Evolutionary conservation across 2,888 invertebrate genomes (phyloP).

Genomic region (Seira musarum): DNA sequence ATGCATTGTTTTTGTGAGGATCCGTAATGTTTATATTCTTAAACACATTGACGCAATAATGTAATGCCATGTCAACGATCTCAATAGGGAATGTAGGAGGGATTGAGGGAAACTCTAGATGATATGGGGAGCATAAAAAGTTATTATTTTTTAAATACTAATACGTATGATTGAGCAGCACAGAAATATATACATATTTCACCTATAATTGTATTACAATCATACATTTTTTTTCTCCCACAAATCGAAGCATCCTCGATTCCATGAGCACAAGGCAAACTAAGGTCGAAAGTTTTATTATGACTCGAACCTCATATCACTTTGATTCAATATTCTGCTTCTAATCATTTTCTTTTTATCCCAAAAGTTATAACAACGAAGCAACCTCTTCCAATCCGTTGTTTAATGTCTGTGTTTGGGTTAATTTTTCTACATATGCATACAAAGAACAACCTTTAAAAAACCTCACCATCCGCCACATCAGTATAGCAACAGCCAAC

Average conservation of each 20-base stretch:
- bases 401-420: conserved; percentile 39
- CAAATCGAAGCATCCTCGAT: neutral
- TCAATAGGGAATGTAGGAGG: conserved; percentile 26
- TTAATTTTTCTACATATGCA: neutral
- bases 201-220: neutral
- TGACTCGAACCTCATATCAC: neutral
- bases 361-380: conserved; percentile 11
- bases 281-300: neutral
- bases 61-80: conserved; percentile 32
- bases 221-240: neutral
- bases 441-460: too few relatives aligned
- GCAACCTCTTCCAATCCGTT: conserved; percentile 25
- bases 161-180: neutral
- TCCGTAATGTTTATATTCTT: neutral
- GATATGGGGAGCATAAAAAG: too few relatives aligned
- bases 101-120: neutral
- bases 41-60: neutral
- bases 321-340: neutral
- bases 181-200: conserved; percentile 11
- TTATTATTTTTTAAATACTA: neutral
- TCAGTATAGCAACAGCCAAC: too few relatives aligned
- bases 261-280: neutral
- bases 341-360: too few relatives aligned
- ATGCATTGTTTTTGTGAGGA: neutral
- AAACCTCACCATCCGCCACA: too few relatives aligned